Evolutionary conservation across 2,113 vertebrate genomes (phyloP).

Genomic region (Crotophaga sulcirostris): DNA sequence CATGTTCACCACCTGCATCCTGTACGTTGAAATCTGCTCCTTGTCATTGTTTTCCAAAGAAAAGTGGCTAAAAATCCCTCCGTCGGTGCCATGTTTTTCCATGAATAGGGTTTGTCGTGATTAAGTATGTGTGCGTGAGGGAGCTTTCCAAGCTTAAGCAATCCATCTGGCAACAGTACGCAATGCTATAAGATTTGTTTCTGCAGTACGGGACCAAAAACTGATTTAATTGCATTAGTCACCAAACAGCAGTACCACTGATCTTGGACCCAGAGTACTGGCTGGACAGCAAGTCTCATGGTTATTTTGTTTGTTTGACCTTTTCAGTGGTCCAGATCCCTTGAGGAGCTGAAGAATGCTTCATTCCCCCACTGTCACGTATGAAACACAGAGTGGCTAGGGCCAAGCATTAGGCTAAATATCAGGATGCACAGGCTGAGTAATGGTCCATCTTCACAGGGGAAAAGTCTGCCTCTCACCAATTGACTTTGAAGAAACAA

Average conservation of each 20-base stretch:
- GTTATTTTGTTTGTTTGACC: conserved; percentile 44
- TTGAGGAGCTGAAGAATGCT: conserved; percentile 1
- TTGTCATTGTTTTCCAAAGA: background rate
- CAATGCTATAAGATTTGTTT: conserved; percentile 46
- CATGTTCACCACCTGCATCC: background rate
- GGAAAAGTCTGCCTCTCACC: background rate
- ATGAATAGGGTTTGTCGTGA: conserved; percentile 39
- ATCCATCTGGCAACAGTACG: conserved; percentile 68
- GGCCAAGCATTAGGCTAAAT: background rate
- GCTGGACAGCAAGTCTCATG: conserved; percentile 28
- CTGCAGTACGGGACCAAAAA: background rate
- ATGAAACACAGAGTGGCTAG: background rate
- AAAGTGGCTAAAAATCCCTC: conserved; percentile 28
- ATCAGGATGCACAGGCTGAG: background rate
- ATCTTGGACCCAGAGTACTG: conserved; percentile 33
- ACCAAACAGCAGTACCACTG: conserved; percentile 57
- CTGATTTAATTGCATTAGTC: conserved; percentile 70
- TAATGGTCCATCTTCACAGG: background rate
- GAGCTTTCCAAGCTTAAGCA: conserved; percentile 75
- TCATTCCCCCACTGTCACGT: background rate
- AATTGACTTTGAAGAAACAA: background rate
- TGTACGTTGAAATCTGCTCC: background rate
- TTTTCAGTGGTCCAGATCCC: conserved; percentile 35
- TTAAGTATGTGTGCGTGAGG: conserved; percentile 52
- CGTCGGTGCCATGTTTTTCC: conserved; percentile 56